These are phyloP conservation scores for Paramisgurnus dabryanus DNA, from an alignment of 2,113 vertebrate genomes.

Conservation along the genomic window DNA sequence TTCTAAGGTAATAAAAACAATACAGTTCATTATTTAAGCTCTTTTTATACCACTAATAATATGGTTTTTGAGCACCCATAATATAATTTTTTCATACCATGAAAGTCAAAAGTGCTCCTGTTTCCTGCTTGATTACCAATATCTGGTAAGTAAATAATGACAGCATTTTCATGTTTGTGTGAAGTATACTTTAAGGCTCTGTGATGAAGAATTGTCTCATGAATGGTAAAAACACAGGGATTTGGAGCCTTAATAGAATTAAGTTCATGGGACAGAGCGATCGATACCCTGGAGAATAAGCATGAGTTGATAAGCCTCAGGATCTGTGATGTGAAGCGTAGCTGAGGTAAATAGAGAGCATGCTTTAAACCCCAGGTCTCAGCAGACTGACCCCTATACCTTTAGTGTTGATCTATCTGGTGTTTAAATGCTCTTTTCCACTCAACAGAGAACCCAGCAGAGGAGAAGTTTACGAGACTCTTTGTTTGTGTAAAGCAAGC, in stretches of 20 bases:
- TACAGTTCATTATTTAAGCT: too few species aligned
- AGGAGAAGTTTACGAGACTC: constrained; percentile 55
- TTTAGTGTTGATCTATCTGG: constrained; percentile 41
- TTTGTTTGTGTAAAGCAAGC: constrained; percentile 49
- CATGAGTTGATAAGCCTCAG: background rate
- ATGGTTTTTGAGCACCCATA: too few species aligned
- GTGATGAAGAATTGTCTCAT: too few species aligned
- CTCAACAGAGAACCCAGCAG: constrained; percentile 38
- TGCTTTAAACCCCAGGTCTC: background rate
- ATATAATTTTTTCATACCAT: too few species aligned
- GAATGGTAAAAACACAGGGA: too few species aligned
- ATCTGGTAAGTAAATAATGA: too few species aligned
- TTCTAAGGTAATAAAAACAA: too few species aligned
- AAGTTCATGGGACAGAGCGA: background rate
- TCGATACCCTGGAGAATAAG: background rate
- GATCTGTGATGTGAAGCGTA: constrained; percentile 21
- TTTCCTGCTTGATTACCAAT: too few species aligned
- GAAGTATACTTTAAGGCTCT: too few species aligned
- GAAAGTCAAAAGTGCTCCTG: too few species aligned
- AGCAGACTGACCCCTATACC: constrained; percentile 59
- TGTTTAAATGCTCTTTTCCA: constrained; percentile 25
- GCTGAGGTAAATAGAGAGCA: background rate
- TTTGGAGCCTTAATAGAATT: background rate
- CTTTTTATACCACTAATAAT: too few species aligned
- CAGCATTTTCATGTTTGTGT: too few species aligned